Evolutionary conservation across 2,888 invertebrate species (phyloP).

Genomic region (Pogonocherus hispidulus): DNA sequence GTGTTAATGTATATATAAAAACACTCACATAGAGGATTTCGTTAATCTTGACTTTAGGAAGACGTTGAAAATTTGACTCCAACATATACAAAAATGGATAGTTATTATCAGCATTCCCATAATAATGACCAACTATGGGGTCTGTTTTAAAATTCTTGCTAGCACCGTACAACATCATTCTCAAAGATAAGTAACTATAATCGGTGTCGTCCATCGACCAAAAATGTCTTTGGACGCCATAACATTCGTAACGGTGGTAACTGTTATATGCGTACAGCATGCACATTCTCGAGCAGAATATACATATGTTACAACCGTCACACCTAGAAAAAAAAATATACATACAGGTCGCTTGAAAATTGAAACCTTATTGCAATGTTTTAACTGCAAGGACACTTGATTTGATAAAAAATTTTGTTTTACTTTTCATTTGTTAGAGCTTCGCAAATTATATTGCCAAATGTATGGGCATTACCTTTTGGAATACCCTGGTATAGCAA

Average conservation of each 20-base stretch:
- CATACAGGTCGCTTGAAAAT: too few species aligned
- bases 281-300: conserved; percentile 53
- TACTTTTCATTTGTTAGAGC: too few species aligned
- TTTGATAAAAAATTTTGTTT: too few species aligned
- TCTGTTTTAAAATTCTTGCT: conserved; percentile 44
- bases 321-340: conserved; percentile 51
- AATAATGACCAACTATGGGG: conserved; percentile 29
- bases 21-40: conserved; percentile 51
- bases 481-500: too few species aligned
- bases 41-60: conserved; percentile 42
- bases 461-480: too few species aligned
- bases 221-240: conserved; percentile 55
- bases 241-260: conserved; percentile 57
- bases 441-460: too few species aligned
- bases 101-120: conserved; percentile 45
- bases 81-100: conserved; percentile 49
- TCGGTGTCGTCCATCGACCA: conserved; percentile 52
- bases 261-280: conserved; percentile 42
- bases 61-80: conserved; percentile 46
- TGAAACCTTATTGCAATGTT: too few species aligned
- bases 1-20: not conserved
- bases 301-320: conserved; percentile 50
- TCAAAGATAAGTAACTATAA: conserved; percentile 52
- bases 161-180: conserved; percentile 55
- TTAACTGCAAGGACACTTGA: too few species aligned